Base-by-base conservation (phyloP, 2,113 vertebrate genomes). In the Notarius lentiginosus region DNA sequence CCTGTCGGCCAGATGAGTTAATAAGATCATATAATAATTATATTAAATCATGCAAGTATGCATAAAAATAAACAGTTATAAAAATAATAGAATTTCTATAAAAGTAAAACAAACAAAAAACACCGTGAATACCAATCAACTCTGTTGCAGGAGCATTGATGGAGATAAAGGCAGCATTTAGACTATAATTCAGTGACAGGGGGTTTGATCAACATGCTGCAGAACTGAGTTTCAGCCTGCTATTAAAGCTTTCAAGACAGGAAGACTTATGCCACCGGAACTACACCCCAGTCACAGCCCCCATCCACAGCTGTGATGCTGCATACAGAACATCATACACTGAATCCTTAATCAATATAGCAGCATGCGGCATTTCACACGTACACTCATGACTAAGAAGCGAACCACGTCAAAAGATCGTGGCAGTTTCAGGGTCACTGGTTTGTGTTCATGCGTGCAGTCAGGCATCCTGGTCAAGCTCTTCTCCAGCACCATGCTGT, bases 251-350 rank as follows among this genome's bases (percentile, higher is more conserved):
- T 58, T 83, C 56, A 65, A 51, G 60, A 51, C 34, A 63, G 20
- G 49, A 63, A 85, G 72, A 81, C 75, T 87, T 92, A 89, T 90
- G 88, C 87, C 90, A 93, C 91, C 91, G 90, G 92, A 92, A 92
- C 90, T 91, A 91, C 90, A 88, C 92, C 91, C 87, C 92, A 91
- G 93, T 93, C 82, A 51, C 83, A 89, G 87, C 88, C 79, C 87
- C 79, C 89, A 79, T 77, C 53, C 10, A 22, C 24, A 58, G 66
- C 17, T 82, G 47, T 72, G 77, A 60, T 4, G 6, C 76, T 82
- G 89, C 90, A 92, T 81, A 89, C 84, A 87, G 65, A 82, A 27
- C 41, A 86, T 87, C 90, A 81, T 88, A 58, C 79, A 60, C 34
- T 66, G 63, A 86, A 79, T 79, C 82, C 56, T 75, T 79, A 82